These are phyloP conservation scores for Nezara viridula DNA, from an alignment of 2,888 invertebrate species.

Conservation along the genomic window DNA sequence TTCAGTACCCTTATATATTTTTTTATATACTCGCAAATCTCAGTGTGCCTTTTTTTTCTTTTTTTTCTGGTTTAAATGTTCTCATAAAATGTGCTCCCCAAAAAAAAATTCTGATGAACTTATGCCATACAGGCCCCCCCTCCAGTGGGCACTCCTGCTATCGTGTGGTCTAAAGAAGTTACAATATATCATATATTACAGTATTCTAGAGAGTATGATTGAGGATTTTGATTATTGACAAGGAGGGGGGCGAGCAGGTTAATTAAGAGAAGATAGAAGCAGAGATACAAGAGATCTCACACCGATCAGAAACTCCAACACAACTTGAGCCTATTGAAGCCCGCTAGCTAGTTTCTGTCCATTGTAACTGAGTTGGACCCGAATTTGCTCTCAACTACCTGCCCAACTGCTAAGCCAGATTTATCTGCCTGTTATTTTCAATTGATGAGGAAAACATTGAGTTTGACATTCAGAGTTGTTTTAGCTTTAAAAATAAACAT, in stretches of 20 bases:
- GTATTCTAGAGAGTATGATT: too few species aligned
- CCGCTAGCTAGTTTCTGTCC: too few species aligned
- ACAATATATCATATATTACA: too few species aligned
- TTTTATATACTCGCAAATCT: too few species aligned
- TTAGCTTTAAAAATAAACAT: background rate
- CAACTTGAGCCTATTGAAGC: background rate
- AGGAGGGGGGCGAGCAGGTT: background rate
- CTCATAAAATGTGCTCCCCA: too few species aligned
- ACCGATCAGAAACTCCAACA: conserved; percentile 1
- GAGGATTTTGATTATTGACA: background rate
- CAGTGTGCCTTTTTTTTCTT: too few species aligned
- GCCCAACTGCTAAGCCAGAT: background rate
- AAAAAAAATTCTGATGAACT: too few species aligned
- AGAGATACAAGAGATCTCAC: background rate
- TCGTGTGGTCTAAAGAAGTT: too few species aligned
- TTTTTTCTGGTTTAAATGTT: too few species aligned
- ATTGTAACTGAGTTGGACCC: conserved; percentile 1
- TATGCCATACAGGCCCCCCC: too few species aligned
- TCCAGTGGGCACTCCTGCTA: too few species aligned
- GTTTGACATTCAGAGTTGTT: background rate
- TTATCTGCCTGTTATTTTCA: background rate
- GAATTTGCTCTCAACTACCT: background rate
- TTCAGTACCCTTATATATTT: too few species aligned
- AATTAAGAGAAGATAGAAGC: background rate
- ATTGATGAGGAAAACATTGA: background rate